Evolutionary conservation across 2,888 invertebrate species (phyloP).

Genomic region (Sphecodes monilicornis): DNA sequence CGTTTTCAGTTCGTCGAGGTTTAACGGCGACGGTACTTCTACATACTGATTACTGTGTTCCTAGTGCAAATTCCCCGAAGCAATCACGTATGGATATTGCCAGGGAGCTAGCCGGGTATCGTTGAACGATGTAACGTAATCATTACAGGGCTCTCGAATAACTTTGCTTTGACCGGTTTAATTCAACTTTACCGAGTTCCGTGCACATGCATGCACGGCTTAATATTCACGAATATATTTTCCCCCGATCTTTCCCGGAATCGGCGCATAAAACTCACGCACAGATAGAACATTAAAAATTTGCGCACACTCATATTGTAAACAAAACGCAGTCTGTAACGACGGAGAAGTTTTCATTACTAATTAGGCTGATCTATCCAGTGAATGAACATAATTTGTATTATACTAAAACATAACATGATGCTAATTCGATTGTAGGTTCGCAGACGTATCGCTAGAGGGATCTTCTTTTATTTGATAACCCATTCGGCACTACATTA

Average conservation of each 20-base stretch:
- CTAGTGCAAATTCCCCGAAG: conserved; percentile 37
- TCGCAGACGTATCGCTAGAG: no score
- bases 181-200: conserved; percentile 1
- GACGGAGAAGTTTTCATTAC: no score
- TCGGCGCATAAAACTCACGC: not conserved
- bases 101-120: not conserved
- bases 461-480: no score
- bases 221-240: not conserved
- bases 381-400: no score
- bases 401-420: no score
- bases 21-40: not conserved
- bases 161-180: conserved; percentile 25
- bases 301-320: not conserved
- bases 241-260: not conserved
- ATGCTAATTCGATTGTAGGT: no score
- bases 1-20: conserved; percentile 27
- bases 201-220: not conserved
- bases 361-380: no score
- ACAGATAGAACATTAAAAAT: not conserved
- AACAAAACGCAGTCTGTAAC: no score
- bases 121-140: conserved; percentile 32
- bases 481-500: no score
- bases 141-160: conserved; percentile 25
- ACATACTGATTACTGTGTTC: conserved; percentile 30
- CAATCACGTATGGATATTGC: conserved; percentile 46